Conservation (phyloP, 2,888 invertebrate genomes). For the Sisyra nigra region DNA sequence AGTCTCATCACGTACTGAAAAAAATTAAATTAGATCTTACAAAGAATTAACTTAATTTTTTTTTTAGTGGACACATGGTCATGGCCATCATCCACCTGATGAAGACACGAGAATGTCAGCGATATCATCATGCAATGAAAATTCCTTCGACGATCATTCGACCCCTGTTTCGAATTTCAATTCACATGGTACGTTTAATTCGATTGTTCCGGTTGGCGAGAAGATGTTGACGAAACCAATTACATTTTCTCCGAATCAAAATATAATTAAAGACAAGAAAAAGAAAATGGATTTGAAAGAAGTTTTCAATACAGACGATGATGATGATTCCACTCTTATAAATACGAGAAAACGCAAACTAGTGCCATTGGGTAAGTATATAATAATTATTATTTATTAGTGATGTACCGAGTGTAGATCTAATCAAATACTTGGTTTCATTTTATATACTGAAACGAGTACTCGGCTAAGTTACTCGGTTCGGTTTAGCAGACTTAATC, state of each 20-base stretch:
- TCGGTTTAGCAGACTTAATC: too few relatives aligned
- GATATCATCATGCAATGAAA: slow-evolving; percentile 24
- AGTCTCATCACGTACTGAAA: too few relatives aligned
- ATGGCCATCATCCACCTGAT: slow-evolving; percentile 19
- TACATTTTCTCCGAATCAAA: slow-evolving; percentile 27
- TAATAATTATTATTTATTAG: background rate
- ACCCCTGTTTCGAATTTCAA: slow-evolving; percentile 17
- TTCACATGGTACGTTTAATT: slow-evolving; percentile 7
- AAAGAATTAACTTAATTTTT: background rate
- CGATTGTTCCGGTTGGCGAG: slow-evolving; percentile 20
- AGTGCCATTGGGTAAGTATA: slow-evolving; percentile 46
- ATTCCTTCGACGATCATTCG: slow-evolving; percentile 16
- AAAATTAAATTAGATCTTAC: too few relatives aligned
- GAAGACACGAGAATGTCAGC: slow-evolving; percentile 32
- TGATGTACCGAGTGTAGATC: background rate
- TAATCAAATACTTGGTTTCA: too few relatives aligned
- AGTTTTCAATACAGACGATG: slow-evolving; percentile 76
- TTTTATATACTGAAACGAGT: too few relatives aligned
- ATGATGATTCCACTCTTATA: slow-evolving; percentile 36
- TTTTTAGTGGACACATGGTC: slow-evolving; percentile 25
- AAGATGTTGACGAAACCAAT: slow-evolving; percentile 27
- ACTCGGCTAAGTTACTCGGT: too few relatives aligned
- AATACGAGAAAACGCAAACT: slow-evolving; percentile 57
- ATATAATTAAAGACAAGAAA: slow-evolving; percentile 32
- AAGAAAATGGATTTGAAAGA: slow-evolving; percentile 62